Percentiles rank a stretch among this genome's conserved stretches.
These are phyloP conservation scores for Phyto melanocephala DNA, from an alignment of 2,888 invertebrate species.

Conservation along the genomic window DNA sequence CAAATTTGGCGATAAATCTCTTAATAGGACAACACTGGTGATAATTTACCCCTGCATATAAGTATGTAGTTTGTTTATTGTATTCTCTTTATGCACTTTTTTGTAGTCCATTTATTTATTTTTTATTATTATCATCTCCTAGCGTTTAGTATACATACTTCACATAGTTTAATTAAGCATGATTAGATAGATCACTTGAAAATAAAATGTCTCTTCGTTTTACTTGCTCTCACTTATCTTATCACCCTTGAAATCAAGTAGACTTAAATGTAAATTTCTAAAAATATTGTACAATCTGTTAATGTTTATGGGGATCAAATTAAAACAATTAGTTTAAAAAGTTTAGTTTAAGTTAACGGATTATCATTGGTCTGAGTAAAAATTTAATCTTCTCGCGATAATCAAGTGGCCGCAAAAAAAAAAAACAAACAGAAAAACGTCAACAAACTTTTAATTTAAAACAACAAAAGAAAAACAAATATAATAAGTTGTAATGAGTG, in stretches of 20 bases:
- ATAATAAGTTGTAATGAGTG: slow-evolving; percentile 2
- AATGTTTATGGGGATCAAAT: not conserved
- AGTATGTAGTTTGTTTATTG: too few species aligned
- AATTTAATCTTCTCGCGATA: not conserved
- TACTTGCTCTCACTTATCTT: slow-evolving; percentile 22
- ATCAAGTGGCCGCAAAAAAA: not conserved
- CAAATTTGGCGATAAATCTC: too few species aligned
- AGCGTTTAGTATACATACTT: not conserved
- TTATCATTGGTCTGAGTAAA: not conserved
- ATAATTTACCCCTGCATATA: not conserved
- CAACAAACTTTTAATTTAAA: too few species aligned
- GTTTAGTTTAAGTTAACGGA: not conserved
- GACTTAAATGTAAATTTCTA: not conserved
- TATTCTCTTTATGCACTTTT: not conserved
- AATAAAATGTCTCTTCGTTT: not conserved
- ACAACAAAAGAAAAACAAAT: not conserved
- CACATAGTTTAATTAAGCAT: not conserved
- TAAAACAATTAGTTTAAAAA: not conserved
- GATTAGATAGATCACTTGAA: not conserved
- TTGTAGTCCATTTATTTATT: not conserved
- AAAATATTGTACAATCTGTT: not conserved
- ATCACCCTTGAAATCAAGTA: slow-evolving; percentile 8
- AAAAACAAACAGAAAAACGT: not conserved
- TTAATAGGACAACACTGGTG: too few species aligned
- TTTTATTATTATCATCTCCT: not conserved